phyloP scores from a whole-genome alignment of 23 tunicate genomes.

The Styela plicata region DNA sequence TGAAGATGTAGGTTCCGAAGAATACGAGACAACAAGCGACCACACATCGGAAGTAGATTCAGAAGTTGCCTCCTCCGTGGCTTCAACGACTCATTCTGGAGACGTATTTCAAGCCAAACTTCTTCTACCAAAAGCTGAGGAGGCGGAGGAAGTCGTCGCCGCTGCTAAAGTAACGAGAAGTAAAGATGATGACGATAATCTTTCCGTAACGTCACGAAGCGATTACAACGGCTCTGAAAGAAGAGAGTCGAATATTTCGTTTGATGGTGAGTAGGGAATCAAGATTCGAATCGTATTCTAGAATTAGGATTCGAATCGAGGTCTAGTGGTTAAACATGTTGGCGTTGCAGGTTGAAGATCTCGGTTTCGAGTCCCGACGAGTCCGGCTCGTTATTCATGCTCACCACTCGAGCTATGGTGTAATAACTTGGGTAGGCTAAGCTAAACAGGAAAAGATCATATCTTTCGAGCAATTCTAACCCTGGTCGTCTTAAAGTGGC shows the following conservation, averaged over 20 bases:
- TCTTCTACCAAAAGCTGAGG: conserved; percentile 23
- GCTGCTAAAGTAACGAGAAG: conserved; percentile 10
- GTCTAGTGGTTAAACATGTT: too few species aligned
- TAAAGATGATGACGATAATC: conserved; percentile 27
- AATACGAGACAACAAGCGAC: not conserved
- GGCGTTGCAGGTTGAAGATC: too few species aligned
- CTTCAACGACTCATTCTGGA: not conserved
- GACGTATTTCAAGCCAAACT: conserved; percentile 25
- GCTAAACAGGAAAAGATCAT: too few species aligned
- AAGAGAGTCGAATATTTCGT: not conserved
- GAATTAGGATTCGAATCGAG: not conserved
- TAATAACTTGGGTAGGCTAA: too few species aligned
- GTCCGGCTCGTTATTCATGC: too few species aligned
- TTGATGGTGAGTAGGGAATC: not conserved
- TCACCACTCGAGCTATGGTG: too few species aligned
- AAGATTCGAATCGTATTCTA: not conserved
- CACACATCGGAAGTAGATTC: not conserved
- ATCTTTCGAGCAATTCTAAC: too few species aligned
- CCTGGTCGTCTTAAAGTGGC: too few species aligned
- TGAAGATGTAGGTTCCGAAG: not conserved
- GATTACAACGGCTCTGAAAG: conserved; percentile 13
- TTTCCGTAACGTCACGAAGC: conserved; percentile 54
- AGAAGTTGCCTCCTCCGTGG: not conserved
- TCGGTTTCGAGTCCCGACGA: too few species aligned
- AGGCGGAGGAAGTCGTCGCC: conserved; percentile 39